A percentile compares a stretch with the other conserved stretches of the same genome.
Evolutionary conservation across 2,888 invertebrate genomes (phyloP).

Genomic region (Nysson spinosus): DNA sequence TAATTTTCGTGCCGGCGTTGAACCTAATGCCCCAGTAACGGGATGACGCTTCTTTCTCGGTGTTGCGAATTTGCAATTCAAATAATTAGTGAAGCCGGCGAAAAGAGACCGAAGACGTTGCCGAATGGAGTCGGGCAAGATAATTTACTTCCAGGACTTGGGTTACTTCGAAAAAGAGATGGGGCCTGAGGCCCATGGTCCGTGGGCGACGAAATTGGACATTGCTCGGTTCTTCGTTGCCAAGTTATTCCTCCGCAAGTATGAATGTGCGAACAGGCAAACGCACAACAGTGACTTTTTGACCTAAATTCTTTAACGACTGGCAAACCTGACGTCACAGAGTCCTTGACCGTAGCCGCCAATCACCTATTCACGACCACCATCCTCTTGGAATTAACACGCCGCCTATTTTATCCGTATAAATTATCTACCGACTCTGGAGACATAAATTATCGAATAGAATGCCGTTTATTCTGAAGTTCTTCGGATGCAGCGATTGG

Average conservation of each 20-base stretch:
- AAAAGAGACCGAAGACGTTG: constrained; percentile 42
- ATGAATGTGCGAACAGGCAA: constrained; percentile 57
- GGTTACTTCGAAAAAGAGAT: not conserved
- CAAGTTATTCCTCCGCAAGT: constrained; percentile 50
- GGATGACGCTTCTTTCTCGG: constrained; percentile 52
- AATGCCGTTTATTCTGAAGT: too few species aligned
- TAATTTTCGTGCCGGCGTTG: constrained; percentile 37
- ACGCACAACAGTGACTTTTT: constrained; percentile 72
- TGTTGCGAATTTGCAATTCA: constrained; percentile 68
- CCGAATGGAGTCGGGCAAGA: constrained; percentile 6
- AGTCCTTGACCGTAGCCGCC: constrained; percentile 74
- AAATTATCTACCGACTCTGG: too few species aligned
- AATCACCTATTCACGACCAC: constrained; percentile 45
- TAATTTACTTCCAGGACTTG: constrained; percentile 11
- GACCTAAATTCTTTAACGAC: constrained; percentile 75
- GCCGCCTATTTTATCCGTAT: too few species aligned
- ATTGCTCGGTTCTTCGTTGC: constrained; percentile 27
- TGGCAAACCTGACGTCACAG: constrained; percentile 63
- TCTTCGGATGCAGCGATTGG: too few species aligned
- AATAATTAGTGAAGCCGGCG: constrained; percentile 64
- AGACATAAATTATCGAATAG: too few species aligned
- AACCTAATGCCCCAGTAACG: constrained; percentile 73
- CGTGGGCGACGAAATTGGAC: constrained; percentile 37
- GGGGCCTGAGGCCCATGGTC: too few species aligned
- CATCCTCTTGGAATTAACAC: constrained; percentile 31